phyloP scores from a whole-genome alignment of 2,797 vertebrate genomes.

The Lacerta bilineata region DNA sequence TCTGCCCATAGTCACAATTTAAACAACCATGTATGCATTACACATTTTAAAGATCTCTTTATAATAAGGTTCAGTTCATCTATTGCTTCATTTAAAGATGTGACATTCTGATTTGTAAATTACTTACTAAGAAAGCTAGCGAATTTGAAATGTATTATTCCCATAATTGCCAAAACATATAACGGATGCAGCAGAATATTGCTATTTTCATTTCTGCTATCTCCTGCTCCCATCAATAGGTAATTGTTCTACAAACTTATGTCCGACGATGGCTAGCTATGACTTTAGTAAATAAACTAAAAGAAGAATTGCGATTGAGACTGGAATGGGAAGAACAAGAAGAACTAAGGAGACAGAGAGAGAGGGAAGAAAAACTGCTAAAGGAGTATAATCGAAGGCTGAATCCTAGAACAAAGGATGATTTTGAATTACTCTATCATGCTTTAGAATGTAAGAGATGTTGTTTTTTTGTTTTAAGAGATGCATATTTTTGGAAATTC shows the following conservation, averaged over 20 bases:
- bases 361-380: conserved; percentile 83
- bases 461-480: neutral
- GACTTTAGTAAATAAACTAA: conserved; percentile 78
- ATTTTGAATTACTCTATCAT: conserved; percentile 90
- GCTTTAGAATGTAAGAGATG: conserved; percentile 88
- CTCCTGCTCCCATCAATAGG: conserved; percentile 75
- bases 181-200: neutral
- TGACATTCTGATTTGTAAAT: neutral
- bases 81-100: conserved; percentile 1
- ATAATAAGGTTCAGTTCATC: neutral
- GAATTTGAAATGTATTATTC: neutral
- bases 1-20: neutral
- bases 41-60: neutral
- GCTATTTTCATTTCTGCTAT: conserved; percentile 9
- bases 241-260: conserved; percentile 86
- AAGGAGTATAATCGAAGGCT: conserved; percentile 82
- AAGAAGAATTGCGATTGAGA: conserved; percentile 73
- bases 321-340: conserved; percentile 83
- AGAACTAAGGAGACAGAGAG: conserved; percentile 76
- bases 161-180: neutral
- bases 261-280: conserved; percentile 86
- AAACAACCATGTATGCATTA: neutral
- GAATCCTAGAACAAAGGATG: conserved; percentile 87
- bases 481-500: neutral
- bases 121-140: neutral